A percentile compares a stretch with the other conserved stretches of the same genome.
These are phyloP conservation scores for Spisula solida DNA, from an alignment of 2,888 invertebrate species.

Conservation along the genomic window DNA sequence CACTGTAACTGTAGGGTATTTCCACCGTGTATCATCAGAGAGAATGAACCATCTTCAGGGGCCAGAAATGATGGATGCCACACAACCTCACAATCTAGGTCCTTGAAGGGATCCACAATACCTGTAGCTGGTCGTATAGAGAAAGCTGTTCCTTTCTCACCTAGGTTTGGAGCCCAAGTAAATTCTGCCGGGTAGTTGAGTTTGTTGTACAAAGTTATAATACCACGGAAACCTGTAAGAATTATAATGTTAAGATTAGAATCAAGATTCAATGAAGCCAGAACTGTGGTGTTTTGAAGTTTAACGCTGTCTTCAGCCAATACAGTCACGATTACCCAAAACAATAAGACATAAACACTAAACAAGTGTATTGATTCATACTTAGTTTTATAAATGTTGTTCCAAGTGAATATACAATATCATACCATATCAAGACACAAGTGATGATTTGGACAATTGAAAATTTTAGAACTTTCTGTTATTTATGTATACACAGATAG, in stretches of 20 bases:
- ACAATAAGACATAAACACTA: too few species aligned
- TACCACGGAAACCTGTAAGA: conserved; percentile 83
- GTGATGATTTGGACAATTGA: too few species aligned
- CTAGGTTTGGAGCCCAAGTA: conserved; percentile 87
- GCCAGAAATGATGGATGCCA: conserved; percentile 87
- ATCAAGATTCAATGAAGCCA: too few species aligned
- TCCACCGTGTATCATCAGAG: conserved; percentile 85
- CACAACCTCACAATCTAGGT: conserved; percentile 88
- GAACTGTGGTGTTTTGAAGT: too few species aligned
- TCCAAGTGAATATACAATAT: too few species aligned
- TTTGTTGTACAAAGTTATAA: conserved; percentile 86
- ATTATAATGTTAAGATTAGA: background rate
- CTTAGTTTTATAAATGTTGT: too few species aligned
- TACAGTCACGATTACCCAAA: too few species aligned
- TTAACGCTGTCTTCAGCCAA: too few species aligned
- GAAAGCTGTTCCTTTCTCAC: conserved; percentile 87
- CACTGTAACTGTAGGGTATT: conserved; percentile 83
- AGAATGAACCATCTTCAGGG: conserved; percentile 86
- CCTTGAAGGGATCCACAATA: conserved; percentile 84
- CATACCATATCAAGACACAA: too few species aligned
- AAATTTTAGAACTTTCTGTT: too few species aligned
- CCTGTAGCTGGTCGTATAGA: conserved; percentile 87
- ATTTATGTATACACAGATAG: too few species aligned
- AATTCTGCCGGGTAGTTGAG: conserved; percentile 87
- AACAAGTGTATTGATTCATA: too few species aligned